These are phyloP conservation scores for Acanthurus leucopareius DNA, from an alignment of 2,797 vertebrate species.

Conservation along the genomic window DNA sequence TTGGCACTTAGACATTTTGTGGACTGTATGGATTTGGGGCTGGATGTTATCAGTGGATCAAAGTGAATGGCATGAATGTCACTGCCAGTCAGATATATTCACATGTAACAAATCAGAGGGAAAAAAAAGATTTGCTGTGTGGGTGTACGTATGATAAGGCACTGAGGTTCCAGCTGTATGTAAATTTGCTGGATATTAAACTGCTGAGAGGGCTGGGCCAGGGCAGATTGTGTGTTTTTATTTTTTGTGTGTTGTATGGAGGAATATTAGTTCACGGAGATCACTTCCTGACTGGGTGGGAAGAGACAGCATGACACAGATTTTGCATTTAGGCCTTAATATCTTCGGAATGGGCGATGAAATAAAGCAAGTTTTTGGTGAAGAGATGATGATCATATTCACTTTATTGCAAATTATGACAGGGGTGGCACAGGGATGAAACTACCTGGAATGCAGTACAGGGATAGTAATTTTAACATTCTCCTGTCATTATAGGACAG, in stretches of 20 bases:
- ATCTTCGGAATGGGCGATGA: conserved; percentile 11
- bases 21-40: conserved; percentile 62
- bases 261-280: not conserved
- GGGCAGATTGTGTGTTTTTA: conserved; percentile 5
- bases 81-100: conserved; percentile 15
- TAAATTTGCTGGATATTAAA: conserved; percentile 7
- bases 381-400: not conserved
- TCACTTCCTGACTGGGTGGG: conserved; percentile 1
- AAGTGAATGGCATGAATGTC: conserved; percentile 40
- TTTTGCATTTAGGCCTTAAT: conserved; percentile 12
- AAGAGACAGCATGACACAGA: conserved; percentile 1
- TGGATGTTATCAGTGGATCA: conserved; percentile 57
- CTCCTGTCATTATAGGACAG: conserved; percentile 1
- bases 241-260: not conserved
- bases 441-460: not conserved
- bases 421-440: not conserved
- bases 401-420: conserved; percentile 3
- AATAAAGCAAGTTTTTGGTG: conserved; percentile 5
- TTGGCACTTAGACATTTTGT: conserved; percentile 74
- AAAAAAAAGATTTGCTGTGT: not conserved
- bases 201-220: not conserved
- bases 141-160: not conserved
- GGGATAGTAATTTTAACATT: not conserved
- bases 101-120: conserved; percentile 4
- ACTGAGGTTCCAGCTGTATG: conserved; percentile 1